phyloP scores from a whole-genome alignment of 2,113 vertebrate genomes.

The Promerops cafer region DNA sequence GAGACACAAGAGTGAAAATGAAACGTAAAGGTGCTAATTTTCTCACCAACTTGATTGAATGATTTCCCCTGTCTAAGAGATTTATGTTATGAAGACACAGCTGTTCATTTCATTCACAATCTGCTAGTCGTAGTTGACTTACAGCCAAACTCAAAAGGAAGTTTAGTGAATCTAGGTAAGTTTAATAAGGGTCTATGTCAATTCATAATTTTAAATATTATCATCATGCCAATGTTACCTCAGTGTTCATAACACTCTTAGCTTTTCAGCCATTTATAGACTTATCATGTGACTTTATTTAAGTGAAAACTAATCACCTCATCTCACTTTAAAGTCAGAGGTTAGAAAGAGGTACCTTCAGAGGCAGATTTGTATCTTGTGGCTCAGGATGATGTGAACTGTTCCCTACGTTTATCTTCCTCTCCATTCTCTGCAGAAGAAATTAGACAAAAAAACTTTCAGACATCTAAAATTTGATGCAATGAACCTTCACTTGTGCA shows the following conservation, averaged over 20 bases:
- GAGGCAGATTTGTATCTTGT: background rate
- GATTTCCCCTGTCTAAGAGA: conserved; percentile 20
- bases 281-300: background rate
- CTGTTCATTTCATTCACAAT: conserved; percentile 38
- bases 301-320: background rate
- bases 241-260: background rate
- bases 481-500: background rate
- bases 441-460: background rate
- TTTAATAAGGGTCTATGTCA: background rate
- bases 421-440: background rate
- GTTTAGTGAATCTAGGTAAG: background rate
- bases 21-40: conserved; percentile 34
- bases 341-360: background rate
- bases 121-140: background rate
- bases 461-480: background rate
- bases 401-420: background rate
- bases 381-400: background rate
- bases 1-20: background rate
- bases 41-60: conserved; percentile 32
- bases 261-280: background rate
- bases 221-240: background rate
- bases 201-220: background rate
- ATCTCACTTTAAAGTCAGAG: background rate
- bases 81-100: conserved; percentile 26
- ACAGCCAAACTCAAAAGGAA: background rate